A percentile compares a stretch with the other conserved stretches of the same genome.
phyloP scores from a whole-genome alignment of 1,140 invertebrate genomes.

The Odontomachus brunneus region DNA sequence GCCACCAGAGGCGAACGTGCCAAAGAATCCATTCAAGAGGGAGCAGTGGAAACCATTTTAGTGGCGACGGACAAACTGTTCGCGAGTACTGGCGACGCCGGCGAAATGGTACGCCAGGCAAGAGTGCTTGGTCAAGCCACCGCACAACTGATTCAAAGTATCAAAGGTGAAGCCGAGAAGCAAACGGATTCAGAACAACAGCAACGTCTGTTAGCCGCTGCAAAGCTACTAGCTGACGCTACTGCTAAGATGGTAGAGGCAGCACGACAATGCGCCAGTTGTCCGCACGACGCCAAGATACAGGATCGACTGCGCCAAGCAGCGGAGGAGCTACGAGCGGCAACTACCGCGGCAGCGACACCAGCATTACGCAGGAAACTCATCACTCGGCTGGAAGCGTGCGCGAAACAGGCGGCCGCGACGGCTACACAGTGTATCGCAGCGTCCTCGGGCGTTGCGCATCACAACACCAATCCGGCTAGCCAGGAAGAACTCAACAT shows the following conservation, averaged over 20 bases:
- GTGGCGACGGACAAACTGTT: conserved; percentile 95
- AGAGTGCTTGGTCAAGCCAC: conserved; percentile 96
- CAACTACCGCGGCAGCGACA: conserved; percentile 93
- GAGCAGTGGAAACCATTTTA: conserved; percentile 95
- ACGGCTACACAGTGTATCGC: conserved; percentile 96
- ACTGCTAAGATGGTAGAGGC: conserved; percentile 98
- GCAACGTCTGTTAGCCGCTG: conserved; percentile 94
- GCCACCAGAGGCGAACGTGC: conserved; percentile 84
- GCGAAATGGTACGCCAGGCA: conserved; percentile 98
- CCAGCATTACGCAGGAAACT: conserved; percentile 92
- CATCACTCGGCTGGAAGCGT: conserved; percentile 91
- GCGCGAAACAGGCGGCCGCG: conserved; percentile 94
- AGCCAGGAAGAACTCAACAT: conserved; percentile 91
- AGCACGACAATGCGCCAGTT: conserved; percentile 95
- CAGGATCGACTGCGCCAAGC: conserved; percentile 94
- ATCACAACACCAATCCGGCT: conserved; percentile 89
- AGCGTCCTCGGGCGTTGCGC: conserved; percentile 91
- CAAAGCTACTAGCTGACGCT: conserved; percentile 97
- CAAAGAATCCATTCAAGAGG: conserved; percentile 89
- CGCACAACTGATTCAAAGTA: conserved; percentile 95
- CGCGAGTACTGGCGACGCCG: conserved; percentile 92
- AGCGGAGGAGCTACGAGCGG: conserved; percentile 96
- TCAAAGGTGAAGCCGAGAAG: conserved; percentile 96
- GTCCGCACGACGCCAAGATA: conserved; percentile 92
- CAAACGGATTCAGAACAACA: conserved; percentile 96